These are phyloP conservation scores for Drosophila parvula DNA, from an alignment of 1,140 invertebrate species.

Conservation along the genomic window DNA sequence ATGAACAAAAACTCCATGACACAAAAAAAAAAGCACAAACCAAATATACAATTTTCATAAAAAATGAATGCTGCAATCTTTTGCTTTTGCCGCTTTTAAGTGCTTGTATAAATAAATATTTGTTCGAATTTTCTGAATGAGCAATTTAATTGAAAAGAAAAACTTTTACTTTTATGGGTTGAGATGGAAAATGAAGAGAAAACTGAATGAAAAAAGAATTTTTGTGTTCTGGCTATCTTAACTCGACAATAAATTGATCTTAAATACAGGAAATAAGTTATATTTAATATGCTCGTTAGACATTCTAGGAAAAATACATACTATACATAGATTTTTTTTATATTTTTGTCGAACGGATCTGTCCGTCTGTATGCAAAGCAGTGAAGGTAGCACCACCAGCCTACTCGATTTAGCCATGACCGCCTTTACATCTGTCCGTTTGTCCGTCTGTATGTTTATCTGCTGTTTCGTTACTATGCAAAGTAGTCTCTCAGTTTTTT, in stretches of 20 bases:
- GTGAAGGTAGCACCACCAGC: too few species aligned
- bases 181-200: conserved; percentile 1
- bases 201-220: neutral
- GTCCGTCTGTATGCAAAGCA: too few species aligned
- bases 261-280: neutral
- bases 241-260: neutral
- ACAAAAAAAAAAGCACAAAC: conserved; percentile 3
- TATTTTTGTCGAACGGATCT: too few species aligned
- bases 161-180: conserved; percentile 33
- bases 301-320: too few species aligned
- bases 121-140: conserved; percentile 35
- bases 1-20: conserved; percentile 26
- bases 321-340: too few species aligned
- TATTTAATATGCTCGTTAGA: too few species aligned
- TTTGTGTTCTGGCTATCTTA: neutral
- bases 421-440: too few species aligned
- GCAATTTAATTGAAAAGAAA: conserved; percentile 14
- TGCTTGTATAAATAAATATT: conserved; percentile 70
- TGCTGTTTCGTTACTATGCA: too few species aligned
- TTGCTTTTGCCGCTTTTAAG: conserved; percentile 39
- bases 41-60: conserved; percentile 47
- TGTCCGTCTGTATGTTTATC: too few species aligned
- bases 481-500: too few species aligned
- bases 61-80: conserved; percentile 52
- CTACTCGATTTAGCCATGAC: too few species aligned